Percentiles rank a stretch among this genome's conserved stretches.
phyloP scores from a whole-genome alignment of 2,797 vertebrate genomes.

The Emys orbicularis region DNA sequence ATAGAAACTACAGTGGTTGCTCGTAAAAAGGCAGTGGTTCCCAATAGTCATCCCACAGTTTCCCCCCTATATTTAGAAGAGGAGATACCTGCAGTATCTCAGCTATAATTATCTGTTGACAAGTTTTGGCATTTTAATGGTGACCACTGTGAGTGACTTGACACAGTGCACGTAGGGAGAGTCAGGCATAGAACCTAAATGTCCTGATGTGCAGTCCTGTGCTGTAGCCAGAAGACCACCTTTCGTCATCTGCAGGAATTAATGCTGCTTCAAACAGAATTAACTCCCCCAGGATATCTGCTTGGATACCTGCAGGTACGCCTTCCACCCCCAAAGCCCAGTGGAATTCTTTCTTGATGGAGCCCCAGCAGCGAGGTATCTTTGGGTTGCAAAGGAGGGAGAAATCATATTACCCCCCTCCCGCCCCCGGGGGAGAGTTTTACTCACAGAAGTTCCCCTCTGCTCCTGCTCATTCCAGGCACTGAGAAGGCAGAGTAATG shows the following conservation, averaged over 20 bases:
- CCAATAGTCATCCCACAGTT: not conserved
- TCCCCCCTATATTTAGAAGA: not conserved
- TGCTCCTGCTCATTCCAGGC: not conserved
- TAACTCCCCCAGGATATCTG: not conserved
- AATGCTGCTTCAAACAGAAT: not conserved
- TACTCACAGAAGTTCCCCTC: not conserved
- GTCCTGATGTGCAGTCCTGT: not conserved
- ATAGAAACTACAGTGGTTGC: not conserved
- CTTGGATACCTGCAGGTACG: not conserved
- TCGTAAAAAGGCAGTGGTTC: not conserved
- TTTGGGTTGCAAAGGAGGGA: not conserved
- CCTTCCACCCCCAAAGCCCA: not conserved
- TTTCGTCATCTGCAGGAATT: not conserved
- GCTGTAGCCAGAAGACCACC: not conserved
- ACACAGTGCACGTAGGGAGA: not conserved
- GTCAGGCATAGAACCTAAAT: not conserved
- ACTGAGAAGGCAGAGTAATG: not conserved
- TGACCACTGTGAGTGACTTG: not conserved
- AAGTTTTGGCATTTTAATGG: not conserved
- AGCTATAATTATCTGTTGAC: not conserved
- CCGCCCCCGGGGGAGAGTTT: accelerated
- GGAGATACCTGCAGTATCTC: not conserved
- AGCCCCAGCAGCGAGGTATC: not conserved
- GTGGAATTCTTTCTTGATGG: not conserved
- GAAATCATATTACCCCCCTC: accelerated